These are phyloP conservation scores for Distichodus sexfasciatus DNA, from an alignment of 2,797 vertebrate species.

Conservation along the genomic window DNA sequence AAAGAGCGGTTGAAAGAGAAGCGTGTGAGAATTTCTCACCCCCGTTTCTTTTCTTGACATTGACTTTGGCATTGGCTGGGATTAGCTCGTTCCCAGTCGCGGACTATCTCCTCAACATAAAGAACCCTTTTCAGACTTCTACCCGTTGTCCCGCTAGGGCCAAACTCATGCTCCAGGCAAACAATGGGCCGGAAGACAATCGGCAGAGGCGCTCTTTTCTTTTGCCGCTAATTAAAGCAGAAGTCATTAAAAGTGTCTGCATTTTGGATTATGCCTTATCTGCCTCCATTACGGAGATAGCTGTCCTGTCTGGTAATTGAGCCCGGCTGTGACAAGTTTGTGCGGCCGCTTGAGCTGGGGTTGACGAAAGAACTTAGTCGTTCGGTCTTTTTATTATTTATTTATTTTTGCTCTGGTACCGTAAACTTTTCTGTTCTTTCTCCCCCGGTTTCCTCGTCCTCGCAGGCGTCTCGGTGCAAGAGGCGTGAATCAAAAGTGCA, in stretches of 20 bases:
- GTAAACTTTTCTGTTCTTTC: slow-evolving; percentile 10
- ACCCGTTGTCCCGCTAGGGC: slow-evolving; percentile 45
- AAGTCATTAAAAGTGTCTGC: slow-evolving; percentile 77
- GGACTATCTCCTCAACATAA: slow-evolving; percentile 32
- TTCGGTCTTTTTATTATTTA: slow-evolving; percentile 40
- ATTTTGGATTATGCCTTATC: slow-evolving; percentile 78
- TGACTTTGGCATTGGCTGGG: slow-evolving; percentile 36
- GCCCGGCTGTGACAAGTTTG: slow-evolving; percentile 49
- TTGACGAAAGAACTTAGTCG: slow-evolving; percentile 46
- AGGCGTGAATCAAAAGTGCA: slow-evolving; percentile 60
- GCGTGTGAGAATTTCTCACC: too few relatives aligned
- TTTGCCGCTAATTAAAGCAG: slow-evolving; percentile 68
- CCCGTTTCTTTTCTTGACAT: slow-evolving; percentile 56
- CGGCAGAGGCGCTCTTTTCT: slow-evolving; percentile 58
- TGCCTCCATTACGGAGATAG: slow-evolving; percentile 67
- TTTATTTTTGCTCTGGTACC: slow-evolving; percentile 54
- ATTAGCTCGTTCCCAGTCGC: slow-evolving; percentile 50
- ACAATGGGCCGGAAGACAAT: slow-evolving; percentile 65
- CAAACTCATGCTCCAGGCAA: slow-evolving; percentile 45
- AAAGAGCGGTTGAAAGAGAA: too few relatives aligned
- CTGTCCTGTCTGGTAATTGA: slow-evolving; percentile 68
- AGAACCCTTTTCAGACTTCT: slow-evolving; percentile 49
- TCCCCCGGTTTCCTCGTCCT: slow-evolving; percentile 35
- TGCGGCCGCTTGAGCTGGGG: slow-evolving; percentile 50
- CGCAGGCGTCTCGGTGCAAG: slow-evolving; percentile 51